Evolutionary conservation across 2,888 invertebrate species (phyloP).

Genomic region (Panopea generosa): DNA sequence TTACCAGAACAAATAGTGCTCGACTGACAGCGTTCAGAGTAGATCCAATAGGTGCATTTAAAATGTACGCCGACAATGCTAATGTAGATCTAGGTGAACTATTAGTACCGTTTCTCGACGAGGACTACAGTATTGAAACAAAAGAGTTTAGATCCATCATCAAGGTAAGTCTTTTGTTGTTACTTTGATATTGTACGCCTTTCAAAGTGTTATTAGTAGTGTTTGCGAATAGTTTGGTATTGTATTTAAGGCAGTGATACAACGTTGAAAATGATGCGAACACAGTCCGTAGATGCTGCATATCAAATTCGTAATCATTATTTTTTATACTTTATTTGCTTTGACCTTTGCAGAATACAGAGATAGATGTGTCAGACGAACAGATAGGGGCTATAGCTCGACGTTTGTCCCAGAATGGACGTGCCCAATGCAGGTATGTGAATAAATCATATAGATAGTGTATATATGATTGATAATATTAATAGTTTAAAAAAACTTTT

Average conservation of each 20-base stretch:
- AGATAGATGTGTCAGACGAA: conserved; percentile 64
- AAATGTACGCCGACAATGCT: conserved; percentile 52
- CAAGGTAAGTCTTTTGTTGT: conserved; percentile 47
- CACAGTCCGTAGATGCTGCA: neutral
- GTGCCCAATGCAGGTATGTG: conserved; percentile 62
- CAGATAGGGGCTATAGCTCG: conserved; percentile 56
- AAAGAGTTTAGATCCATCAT: conserved; percentile 62
- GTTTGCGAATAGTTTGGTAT: too few relatives aligned
- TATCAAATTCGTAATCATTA: neutral
- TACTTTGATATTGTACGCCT: neutral
- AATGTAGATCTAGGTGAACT: conserved; percentile 58
- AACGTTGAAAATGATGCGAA: neutral
- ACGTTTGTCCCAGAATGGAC: conserved; percentile 55
- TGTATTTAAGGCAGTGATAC: neutral
- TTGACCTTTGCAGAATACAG: conserved; percentile 50
- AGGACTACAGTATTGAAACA: conserved; percentile 54
- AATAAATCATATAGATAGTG: too few relatives aligned
- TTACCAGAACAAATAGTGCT: conserved; percentile 67
- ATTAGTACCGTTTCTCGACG: conserved; percentile 53
- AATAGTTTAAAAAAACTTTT: too few relatives aligned
- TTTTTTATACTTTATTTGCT: neutral
- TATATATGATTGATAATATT: too few relatives aligned
- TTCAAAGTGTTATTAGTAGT: neutral
- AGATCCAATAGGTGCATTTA: conserved; percentile 70
- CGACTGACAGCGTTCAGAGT: conserved; percentile 68